phyloP scores from a whole-genome alignment of 2,113 vertebrate species.

The Anarrhichthys ocellatus region DNA sequence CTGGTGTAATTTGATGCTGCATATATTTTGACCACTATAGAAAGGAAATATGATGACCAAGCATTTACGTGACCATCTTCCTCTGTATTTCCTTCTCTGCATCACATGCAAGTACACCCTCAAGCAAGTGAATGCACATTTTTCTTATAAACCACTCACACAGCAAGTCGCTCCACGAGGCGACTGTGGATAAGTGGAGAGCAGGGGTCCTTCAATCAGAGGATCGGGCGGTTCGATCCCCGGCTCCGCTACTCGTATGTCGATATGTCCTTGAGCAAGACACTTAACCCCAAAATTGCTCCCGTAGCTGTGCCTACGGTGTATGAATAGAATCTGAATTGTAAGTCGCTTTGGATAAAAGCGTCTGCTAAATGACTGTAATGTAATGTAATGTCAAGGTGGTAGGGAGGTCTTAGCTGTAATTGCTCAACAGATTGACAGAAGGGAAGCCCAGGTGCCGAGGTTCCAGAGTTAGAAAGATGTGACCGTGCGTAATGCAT shows the following conservation, averaged over 20 bases:
- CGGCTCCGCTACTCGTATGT: too few relatives aligned
- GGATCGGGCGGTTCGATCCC: too few relatives aligned
- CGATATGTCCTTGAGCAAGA: too few relatives aligned
- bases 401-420: conserved; percentile 26
- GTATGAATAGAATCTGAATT: too few relatives aligned
- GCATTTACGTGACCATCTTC: not conserved
- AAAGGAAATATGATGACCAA: conserved; percentile 11
- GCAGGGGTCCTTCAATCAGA: too few relatives aligned
- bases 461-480: conserved; percentile 34
- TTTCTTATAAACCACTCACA: conserved; percentile 8
- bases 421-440: conserved; percentile 64
- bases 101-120: not conserved
- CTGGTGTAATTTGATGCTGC: conserved; percentile 24
- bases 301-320: too few relatives aligned
- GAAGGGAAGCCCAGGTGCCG: conserved; percentile 40
- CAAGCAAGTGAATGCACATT: conserved; percentile 13
- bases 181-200: too few relatives aligned
- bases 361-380: too few relatives aligned
- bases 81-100: not conserved
- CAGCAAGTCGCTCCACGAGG: not conserved
- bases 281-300: too few relatives aligned
- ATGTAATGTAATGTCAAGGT: not conserved
- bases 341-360: too few relatives aligned
- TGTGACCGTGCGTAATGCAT: conserved; percentile 55
- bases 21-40: conserved; percentile 17